A percentile compares a stretch with the other conserved stretches of the same genome.
Evolutionary conservation across 1,140 invertebrate genomes (phyloP).

Genomic region (Augochlora pura): DNA sequence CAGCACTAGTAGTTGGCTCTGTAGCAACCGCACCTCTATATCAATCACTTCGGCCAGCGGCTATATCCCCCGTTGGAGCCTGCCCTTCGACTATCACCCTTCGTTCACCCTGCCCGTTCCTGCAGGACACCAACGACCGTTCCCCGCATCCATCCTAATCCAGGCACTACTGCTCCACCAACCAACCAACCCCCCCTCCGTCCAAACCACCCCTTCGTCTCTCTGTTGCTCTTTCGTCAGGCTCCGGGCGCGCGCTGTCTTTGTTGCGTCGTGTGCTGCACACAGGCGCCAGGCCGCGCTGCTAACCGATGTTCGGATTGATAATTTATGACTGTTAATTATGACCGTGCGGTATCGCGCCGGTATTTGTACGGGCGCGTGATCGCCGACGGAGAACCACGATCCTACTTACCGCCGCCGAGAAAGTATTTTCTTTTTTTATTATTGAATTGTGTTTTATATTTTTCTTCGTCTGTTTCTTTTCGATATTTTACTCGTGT

Average conservation of each 20-base stretch:
- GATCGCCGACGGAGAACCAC: slow-evolving; percentile 52
- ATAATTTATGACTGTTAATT: slow-evolving; percentile 81
- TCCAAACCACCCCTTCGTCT: slow-evolving; percentile 47
- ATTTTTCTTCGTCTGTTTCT: no score
- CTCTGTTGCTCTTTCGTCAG: slow-evolving; percentile 55
- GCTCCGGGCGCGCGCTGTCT: slow-evolving; percentile 44
- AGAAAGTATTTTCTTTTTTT: background rate
- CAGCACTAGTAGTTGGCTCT: slow-evolving; percentile 77
- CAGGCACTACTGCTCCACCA: background rate
- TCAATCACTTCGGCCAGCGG: slow-evolving; percentile 78
- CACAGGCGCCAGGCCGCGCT: slow-evolving; percentile 66
- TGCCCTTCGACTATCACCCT: slow-evolving; percentile 70
- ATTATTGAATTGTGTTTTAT: no score
- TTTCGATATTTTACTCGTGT: no score
- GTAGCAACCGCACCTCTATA: slow-evolving; percentile 78
- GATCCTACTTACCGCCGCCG: background rate
- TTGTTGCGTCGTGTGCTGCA: slow-evolving; percentile 54
- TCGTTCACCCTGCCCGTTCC: slow-evolving; percentile 60
- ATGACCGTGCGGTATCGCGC: slow-evolving; percentile 74
- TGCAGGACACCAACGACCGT: slow-evolving; percentile 41
- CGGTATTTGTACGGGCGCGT: slow-evolving; percentile 58
- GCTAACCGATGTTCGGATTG: slow-evolving; percentile 78
- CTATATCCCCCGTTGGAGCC: slow-evolving; percentile 67
- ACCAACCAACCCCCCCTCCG: background rate
- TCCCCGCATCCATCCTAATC: slow-evolving; percentile 32